Percentiles rank a stretch among this genome's conserved stretches.
phyloP scores from a whole-genome alignment of 2,113 vertebrate genomes.

The Camelus dromedarius region DNA sequence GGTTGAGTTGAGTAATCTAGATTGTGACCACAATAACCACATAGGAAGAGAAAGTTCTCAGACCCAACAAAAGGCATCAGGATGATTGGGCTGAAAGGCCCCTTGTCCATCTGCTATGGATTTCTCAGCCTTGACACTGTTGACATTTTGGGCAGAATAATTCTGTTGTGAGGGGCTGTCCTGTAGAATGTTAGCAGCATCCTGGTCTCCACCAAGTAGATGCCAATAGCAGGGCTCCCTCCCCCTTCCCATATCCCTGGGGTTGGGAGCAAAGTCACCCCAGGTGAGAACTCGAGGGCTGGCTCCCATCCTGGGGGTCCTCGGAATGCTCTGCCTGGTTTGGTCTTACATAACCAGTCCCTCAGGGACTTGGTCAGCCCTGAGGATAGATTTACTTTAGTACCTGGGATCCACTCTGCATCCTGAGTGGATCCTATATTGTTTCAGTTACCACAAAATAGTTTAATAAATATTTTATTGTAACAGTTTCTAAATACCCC shows the following conservation, averaged over 20 bases:
- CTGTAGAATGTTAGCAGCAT: not conserved
- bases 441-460: not conserved
- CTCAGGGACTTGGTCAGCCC: not conserved
- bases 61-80: not conserved
- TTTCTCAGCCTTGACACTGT: not conserved
- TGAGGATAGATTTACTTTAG: not conserved
- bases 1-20: not conserved
- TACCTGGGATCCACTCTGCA: not conserved
- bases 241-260: not conserved
- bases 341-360: not conserved
- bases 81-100: not conserved
- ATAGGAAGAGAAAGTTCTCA: not conserved
- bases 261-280: not conserved
- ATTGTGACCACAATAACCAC: too few species aligned
- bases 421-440: not conserved
- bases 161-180: not conserved
- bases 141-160: not conserved
- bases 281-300: not conserved
- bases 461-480: not conserved
- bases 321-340: not conserved
- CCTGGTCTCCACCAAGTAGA: not conserved
- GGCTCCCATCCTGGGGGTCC: not conserved
- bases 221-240: too few species aligned
- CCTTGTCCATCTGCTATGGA: not conserved
- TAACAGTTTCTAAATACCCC: not conserved